These are phyloP conservation scores for Gastracanthus pulcherrimus DNA, from an alignment of 2,888 invertebrate species.

Conservation along the genomic window DNA sequence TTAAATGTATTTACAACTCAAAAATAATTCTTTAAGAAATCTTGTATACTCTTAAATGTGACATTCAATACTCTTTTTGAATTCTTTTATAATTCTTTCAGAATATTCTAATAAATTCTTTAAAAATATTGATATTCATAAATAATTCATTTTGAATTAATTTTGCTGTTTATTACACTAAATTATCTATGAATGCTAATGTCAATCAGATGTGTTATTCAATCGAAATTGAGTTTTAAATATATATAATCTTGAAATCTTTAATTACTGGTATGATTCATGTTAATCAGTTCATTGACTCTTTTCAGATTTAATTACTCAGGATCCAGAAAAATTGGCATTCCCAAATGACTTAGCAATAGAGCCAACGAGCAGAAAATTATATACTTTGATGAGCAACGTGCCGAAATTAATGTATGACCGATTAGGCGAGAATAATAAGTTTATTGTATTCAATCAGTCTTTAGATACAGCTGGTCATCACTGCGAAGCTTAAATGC, in stretches of 20 bases:
- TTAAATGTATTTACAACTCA: neutral
- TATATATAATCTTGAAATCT: too few species aligned
- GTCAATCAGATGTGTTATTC: too few species aligned
- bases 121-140: neutral
- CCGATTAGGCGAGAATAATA: slow-evolving; percentile 59
- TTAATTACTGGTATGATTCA: neutral
- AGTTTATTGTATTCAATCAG: slow-evolving; percentile 35
- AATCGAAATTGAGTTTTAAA: too few species aligned
- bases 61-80: too few species aligned
- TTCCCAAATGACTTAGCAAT: slow-evolving; percentile 87
- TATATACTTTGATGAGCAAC: slow-evolving; percentile 72
- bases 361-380: slow-evolving; percentile 62
- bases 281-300: neutral
- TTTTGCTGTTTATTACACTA: neutral
- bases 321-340: slow-evolving; percentile 83
- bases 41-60: neutral
- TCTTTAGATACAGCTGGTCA: slow-evolving; percentile 40
- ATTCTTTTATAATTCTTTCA: neutral
- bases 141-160: neutral
- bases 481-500: slow-evolving; percentile 38
- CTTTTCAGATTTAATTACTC: slow-evolving; percentile 82
- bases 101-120: neutral
- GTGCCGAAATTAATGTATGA: slow-evolving; percentile 68
- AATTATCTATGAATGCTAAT: too few species aligned
- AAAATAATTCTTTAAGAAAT: neutral